A percentile compares a stretch with the other conserved stretches of the same genome.
phyloP scores from a whole-genome alignment of 2,113 vertebrate species.

The Polypterus bichir region DNA sequence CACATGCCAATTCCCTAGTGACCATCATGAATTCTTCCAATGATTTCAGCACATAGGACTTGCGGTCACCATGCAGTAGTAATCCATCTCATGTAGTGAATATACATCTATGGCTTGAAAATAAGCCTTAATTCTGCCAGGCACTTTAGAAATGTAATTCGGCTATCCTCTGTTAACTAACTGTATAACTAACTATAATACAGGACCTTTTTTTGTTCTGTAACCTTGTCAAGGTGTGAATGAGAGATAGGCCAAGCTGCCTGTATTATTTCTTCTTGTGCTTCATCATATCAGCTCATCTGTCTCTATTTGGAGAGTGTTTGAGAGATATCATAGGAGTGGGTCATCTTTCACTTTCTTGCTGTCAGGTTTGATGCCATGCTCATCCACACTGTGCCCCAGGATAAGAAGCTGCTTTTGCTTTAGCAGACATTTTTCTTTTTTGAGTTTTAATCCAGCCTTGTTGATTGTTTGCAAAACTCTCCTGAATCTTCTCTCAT shows the following conservation, averaged over 20 bases:
- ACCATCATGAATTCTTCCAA: slow-evolving; percentile 2
- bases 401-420: too few relatives aligned
- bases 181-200: neutral
- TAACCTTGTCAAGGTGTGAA: slow-evolving; percentile 2
- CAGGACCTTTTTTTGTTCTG: neutral
- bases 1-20: slow-evolving; percentile 7
- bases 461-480: too few relatives aligned
- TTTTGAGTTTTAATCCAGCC: too few relatives aligned
- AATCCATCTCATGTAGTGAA: slow-evolving; percentile 1
- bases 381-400: too few relatives aligned
- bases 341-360: neutral
- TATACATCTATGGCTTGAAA: neutral
- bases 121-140: neutral
- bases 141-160: neutral
- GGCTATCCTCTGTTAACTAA: neutral
- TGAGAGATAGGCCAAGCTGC: neutral
- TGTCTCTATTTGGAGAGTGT: neutral
- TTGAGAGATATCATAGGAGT: slow-evolving; percentile 1
- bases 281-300: neutral
- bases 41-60: slow-evolving; percentile 1
- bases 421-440: too few relatives aligned
- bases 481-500: too few relatives aligned
- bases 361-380: too few relatives aligned
- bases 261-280: neutral
- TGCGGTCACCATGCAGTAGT: neutral